A percentile compares a stretch with the other conserved stretches of the same genome.
These are phyloP conservation scores for Drosophila merina DNA, from an alignment of 2,888 invertebrate genomes.

Conservation along the genomic window DNA sequence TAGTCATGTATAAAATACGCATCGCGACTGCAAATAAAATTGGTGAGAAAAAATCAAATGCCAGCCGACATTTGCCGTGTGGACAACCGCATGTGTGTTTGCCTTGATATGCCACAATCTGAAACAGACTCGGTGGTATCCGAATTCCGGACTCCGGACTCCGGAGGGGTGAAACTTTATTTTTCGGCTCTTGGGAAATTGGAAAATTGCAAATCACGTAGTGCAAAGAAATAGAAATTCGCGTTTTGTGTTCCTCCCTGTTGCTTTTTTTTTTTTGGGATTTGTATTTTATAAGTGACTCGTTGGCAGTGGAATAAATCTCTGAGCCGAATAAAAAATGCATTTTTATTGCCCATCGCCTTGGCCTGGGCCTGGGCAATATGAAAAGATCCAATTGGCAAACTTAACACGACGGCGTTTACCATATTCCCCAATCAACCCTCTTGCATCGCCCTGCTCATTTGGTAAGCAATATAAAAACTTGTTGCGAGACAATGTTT, in stretches of 20 bases:
- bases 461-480: slow-evolving; percentile 74
- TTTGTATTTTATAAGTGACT: slow-evolving; percentile 8
- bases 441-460: slow-evolving; percentile 50
- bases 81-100: slow-evolving; percentile 54
- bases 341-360: slow-evolving; percentile 58
- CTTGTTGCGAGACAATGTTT: slow-evolving; percentile 70
- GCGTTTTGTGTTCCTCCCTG: slow-evolving; percentile 49
- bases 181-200: slow-evolving; percentile 64
- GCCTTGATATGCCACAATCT: slow-evolving; percentile 50
- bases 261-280: slow-evolving; percentile 1
- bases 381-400: slow-evolving; percentile 47
- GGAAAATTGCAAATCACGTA: slow-evolving; percentile 80
- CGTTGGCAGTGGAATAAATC: slow-evolving; percentile 53
- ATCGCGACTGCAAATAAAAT: slow-evolving; percentile 62
- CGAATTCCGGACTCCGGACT: neutral
- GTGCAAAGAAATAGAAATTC: slow-evolving; percentile 67
- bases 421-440: slow-evolving; percentile 23
- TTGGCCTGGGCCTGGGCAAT: slow-evolving; percentile 27
- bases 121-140: slow-evolving; percentile 28
- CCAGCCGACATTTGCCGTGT: slow-evolving; percentile 38
- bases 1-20: slow-evolving; percentile 51
- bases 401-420: slow-evolving; percentile 41
- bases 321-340: slow-evolving; percentile 51
- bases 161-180: slow-evolving; percentile 47
- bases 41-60: slow-evolving; percentile 60